A percentile compares a stretch with the other conserved stretches of the same genome.
These are phyloP conservation scores for Poecilia wingei DNA, from an alignment of 2,797 vertebrate genomes.

Conservation along the genomic window DNA sequence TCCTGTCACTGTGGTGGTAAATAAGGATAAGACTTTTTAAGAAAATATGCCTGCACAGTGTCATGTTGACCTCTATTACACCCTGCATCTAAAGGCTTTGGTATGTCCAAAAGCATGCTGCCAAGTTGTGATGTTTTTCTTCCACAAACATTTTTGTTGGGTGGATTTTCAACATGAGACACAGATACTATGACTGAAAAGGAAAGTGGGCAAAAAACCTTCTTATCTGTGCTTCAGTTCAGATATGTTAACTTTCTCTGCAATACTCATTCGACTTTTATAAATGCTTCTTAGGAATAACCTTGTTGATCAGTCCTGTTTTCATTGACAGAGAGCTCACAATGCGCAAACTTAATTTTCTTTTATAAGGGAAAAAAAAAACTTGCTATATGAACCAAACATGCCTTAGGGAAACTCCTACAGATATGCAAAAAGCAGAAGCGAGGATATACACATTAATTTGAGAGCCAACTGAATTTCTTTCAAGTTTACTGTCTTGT, in stretches of 20 bases:
- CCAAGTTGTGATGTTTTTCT: not conserved
- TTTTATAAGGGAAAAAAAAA: constrained; percentile 9
- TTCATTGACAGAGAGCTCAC: constrained; percentile 22
- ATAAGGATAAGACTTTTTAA: constrained; percentile 34
- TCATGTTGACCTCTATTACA: constrained; percentile 22
- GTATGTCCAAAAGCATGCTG: constrained; percentile 13
- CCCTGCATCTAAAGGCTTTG: constrained; percentile 3
- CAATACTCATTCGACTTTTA: not conserved
- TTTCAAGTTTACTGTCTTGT: constrained; percentile 30
- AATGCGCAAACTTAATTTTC: constrained; percentile 14
- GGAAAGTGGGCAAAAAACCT: not conserved
- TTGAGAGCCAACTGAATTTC: constrained; percentile 35
- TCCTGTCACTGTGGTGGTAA: constrained; percentile 55
- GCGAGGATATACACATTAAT: constrained; percentile 41
- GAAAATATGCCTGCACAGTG: constrained; percentile 21
- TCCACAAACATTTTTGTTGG: not conserved
- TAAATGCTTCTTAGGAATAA: constrained; percentile 9
- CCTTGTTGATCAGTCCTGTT: constrained; percentile 15
- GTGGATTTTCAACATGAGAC: not conserved
- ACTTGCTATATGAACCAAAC: constrained; percentile 19
- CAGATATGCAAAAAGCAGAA: constrained; percentile 19
- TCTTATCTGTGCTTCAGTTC: not conserved
- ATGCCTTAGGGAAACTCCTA: constrained; percentile 5
- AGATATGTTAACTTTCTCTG: not conserved
- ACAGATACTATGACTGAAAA: not conserved